These are phyloP conservation scores for Siderastrea radians DNA, from an alignment of 92 coral and sea anemone species.

Conservation along the genomic window DNA sequence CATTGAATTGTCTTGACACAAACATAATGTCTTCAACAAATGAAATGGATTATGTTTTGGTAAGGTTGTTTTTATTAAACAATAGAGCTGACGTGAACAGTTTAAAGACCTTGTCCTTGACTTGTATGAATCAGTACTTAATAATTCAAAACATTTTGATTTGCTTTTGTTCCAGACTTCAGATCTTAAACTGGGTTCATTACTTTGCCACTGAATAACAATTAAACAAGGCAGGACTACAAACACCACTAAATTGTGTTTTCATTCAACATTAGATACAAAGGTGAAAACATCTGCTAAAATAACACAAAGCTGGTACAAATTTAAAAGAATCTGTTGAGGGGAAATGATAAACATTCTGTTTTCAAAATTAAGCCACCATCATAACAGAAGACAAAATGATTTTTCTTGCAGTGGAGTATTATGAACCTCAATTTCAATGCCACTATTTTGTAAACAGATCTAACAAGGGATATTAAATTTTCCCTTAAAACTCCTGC, in stretches of 20 bases:
- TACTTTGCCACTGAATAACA: background rate
- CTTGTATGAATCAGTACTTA: background rate
- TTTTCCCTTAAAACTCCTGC: too few relatives aligned
- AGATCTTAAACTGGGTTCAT: background rate
- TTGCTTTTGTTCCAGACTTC: background rate
- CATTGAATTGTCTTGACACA: too few relatives aligned
- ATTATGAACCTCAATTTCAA: background rate
- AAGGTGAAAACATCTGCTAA: constrained; percentile 31
- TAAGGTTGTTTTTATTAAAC: too few relatives aligned
- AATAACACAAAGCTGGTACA: background rate
- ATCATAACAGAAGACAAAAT: background rate
- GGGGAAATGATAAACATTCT: background rate
- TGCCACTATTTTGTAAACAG: background rate
- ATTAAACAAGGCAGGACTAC: background rate
- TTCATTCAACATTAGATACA: background rate
- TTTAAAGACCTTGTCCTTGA: too few relatives aligned
- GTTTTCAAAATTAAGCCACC: background rate
- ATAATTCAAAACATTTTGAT: background rate
- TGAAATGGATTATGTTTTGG: too few relatives aligned
- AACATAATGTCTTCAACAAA: too few relatives aligned
- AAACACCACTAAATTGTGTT: background rate
- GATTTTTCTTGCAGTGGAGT: background rate
- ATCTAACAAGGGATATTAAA: background rate
- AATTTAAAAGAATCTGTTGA: background rate
- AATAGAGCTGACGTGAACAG: too few relatives aligned